These are phyloP conservation scores for Sebastes oblongus DNA, from an alignment of 2,797 vertebrate genomes.

Conservation along the genomic window DNA sequence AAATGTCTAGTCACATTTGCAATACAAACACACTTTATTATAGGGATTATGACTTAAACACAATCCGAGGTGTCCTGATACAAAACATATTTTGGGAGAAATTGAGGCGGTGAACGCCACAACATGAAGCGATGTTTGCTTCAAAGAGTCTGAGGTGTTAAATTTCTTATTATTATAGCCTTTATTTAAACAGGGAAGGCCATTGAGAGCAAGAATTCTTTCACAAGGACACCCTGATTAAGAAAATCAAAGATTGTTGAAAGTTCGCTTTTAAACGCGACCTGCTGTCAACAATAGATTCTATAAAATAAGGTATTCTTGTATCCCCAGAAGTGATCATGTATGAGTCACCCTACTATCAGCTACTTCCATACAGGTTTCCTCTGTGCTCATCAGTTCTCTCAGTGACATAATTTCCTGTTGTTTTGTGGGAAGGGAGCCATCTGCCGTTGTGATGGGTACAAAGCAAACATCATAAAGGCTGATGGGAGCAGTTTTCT, in stretches of 20 bases:
- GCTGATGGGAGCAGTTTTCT: slow-evolving; percentile 12
- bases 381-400: not conserved
- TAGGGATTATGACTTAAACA: too few species aligned
- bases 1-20: not conserved
- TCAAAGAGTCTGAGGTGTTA: not conserved
- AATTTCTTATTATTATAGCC: too few species aligned
- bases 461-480: slow-evolving; percentile 41
- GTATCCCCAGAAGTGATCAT: not conserved
- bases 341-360: not conserved
- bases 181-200: too few species aligned
- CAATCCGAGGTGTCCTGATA: not conserved
- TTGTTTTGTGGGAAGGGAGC: slow-evolving; percentile 25
- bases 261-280: not conserved
- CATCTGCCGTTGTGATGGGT: slow-evolving; percentile 2
- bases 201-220: too few species aligned
- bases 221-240: too few species aligned
- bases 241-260: not conserved
- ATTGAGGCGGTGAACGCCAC: not conserved
- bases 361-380: not conserved
- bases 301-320: not conserved
- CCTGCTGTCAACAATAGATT: not conserved
- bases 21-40: not conserved
- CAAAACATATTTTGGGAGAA: not conserved
- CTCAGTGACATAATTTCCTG: slow-evolving; percentile 4
- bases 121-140: not conserved